These are phyloP conservation scores for Caenorhabditis drosophilae DNA, from an alignment of 2,888 invertebrate species.

Conservation along the genomic window DNA sequence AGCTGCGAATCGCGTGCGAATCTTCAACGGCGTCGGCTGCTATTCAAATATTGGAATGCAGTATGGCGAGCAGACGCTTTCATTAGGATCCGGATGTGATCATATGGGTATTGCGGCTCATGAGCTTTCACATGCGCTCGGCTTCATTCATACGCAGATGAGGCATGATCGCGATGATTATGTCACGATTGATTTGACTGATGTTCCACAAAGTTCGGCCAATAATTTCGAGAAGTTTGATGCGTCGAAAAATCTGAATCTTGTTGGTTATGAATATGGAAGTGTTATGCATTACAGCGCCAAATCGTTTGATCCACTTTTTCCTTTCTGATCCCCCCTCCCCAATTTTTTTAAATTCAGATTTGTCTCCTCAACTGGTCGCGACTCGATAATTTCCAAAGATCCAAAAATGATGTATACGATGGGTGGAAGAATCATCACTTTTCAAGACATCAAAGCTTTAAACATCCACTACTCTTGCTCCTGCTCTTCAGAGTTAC, in stretches of 20 bases:
- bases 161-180: conserved; percentile 40
- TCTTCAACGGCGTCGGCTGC: conserved; percentile 41
- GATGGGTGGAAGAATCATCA: conserved; percentile 34
- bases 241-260: conserved; percentile 8
- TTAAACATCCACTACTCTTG: conserved; percentile 32
- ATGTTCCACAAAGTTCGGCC: conserved; percentile 18
- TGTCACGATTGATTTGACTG: conserved; percentile 40
- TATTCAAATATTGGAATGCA: conserved; percentile 43
- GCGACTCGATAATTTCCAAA: conserved; percentile 33
- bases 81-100: conserved; percentile 43
- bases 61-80: conserved; percentile 38
- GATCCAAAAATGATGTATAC: conserved; percentile 26
- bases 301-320: too few relatives aligned
- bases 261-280: conserved; percentile 38
- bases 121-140: conserved; percentile 40
- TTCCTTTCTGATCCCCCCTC: too few relatives aligned
- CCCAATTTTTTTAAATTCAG: too few relatives aligned
- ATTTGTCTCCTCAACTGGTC: conserved; percentile 13
- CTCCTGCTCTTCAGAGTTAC: conserved; percentile 19
- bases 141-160: conserved; percentile 46
- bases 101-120: conserved; percentile 41
- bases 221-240: conserved; percentile 23
- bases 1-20: conserved; percentile 35
- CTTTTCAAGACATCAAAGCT: conserved; percentile 34
- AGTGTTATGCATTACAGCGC: conserved; percentile 46